Percentiles rank a stretch among this genome's conserved stretches.
phyloP scores from a whole-genome alignment of 2,113 vertebrate genomes.

The Neodontobutis hainanensis region DNA sequence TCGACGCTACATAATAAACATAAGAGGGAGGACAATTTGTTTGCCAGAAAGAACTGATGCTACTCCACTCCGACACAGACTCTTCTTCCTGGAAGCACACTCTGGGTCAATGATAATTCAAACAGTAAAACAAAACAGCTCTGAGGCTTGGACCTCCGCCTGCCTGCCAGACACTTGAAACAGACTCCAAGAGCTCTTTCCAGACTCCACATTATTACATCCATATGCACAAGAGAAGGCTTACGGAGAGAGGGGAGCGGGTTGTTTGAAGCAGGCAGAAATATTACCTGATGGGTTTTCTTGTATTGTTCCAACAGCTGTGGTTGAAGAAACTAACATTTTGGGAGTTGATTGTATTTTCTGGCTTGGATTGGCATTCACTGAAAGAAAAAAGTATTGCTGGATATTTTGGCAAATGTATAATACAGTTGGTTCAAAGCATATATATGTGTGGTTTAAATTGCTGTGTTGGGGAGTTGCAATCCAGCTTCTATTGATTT shows the following conservation, averaged over 20 bases:
- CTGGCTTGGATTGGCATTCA: not conserved
- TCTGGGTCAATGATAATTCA: constrained; percentile 66
- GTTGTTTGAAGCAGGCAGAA: constrained; percentile 15
- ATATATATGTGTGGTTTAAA: constrained; percentile 1
- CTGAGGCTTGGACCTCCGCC: constrained; percentile 50
- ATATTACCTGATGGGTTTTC: constrained; percentile 11
- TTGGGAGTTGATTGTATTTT: constrained; percentile 21
- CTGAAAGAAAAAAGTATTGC: constrained; percentile 10
- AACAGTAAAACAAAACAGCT: constrained; percentile 49
- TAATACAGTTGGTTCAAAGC: constrained; percentile 15
- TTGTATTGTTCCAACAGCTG: constrained; percentile 10
- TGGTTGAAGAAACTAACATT: constrained; percentile 20
- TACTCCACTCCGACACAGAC: constrained; percentile 26
- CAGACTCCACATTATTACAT: constrained; percentile 46
- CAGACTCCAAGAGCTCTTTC: constrained; percentile 35
- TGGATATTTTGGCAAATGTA: not conserved
- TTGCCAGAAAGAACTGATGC: constrained; percentile 18
- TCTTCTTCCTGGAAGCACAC: constrained; percentile 36
- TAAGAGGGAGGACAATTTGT: not conserved
- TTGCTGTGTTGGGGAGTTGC: constrained; percentile 4
- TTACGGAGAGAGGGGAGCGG: constrained; percentile 9
- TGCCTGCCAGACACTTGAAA: constrained; percentile 60
- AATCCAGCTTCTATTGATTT: constrained; percentile 16
- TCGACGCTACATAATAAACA: not conserved
- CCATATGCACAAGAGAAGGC: constrained; percentile 51